Evolutionary conservation across 2,888 invertebrate species (phyloP), one percentile per base, ranked within the genome.

Genomic region (Drosophila phalerata): DNA sequence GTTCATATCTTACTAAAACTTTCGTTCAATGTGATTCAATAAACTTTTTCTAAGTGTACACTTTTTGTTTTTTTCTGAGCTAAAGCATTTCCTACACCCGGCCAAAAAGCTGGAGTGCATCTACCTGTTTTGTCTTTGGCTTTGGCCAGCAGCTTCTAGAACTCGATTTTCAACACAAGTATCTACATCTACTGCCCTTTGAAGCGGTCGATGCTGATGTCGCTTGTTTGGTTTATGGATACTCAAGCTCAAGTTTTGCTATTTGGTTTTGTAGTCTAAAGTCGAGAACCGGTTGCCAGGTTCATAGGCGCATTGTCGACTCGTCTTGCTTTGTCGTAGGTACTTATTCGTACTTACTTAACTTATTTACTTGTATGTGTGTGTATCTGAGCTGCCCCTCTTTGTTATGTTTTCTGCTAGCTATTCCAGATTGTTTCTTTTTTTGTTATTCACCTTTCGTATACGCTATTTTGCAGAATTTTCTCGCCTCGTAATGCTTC

Each of bases 231-330:
- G 57, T 73, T 89, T 89, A 85, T 85, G 85, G 85, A 69, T 77
- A 72, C 85, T 78, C 69, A 63, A 79, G 69, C 80, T 63, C 68
- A 80, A 77, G 73, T 69, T 81, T 49, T 64, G 77, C 85, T 76
- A 85, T 84, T 88, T 86, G 81, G 63, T 53, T 79, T 79, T 74
- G 66, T 79, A 67, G 64, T 68, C 65, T 66, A 56, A 53, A 79
- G 80, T 28, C 37, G 51, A 67, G 60, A 84, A 85, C 84, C 84
- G 84, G 84, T 85, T 85, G 79, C 73, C 82, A 79, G 84, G 84
- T 88, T 87, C 85, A 87, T 87, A 87, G 89, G 84, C 87, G 87
- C 85, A 72, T 88, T 79, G 69, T 79, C 61, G 58, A 43, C 56
- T 63, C 56, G 66, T 48, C 73, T 72, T 72, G 77, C 66, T 66